Conservation (phyloP, 2,797 vertebrate species). For the Brachyalestes nurse region DNA sequence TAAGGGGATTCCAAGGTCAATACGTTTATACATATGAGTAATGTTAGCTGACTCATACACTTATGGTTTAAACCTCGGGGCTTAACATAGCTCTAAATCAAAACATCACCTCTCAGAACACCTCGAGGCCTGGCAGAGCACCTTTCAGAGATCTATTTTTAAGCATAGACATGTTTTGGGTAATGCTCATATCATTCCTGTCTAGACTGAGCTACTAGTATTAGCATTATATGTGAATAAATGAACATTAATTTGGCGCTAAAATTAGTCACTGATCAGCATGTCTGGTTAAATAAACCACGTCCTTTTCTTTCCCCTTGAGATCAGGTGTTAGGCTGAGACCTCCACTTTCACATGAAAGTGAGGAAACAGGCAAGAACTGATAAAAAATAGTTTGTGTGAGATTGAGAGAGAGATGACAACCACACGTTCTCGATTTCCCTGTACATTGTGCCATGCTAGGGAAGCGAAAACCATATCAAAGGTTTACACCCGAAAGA, state of each 20-base stretch:
- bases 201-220: neutral
- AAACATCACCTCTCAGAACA: neutral
- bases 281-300: neutral
- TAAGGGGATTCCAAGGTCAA: neutral
- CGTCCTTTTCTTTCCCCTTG: neutral
- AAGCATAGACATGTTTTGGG: neutral
- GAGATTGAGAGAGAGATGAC: neutral
- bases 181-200: neutral
- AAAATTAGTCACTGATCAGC: neutral
- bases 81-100: neutral
- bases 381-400: neutral
- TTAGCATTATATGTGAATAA: neutral
- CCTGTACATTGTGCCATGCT: neutral
- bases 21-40: neutral
- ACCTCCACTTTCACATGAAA: neutral
- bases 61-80: slow-evolving; percentile 17
- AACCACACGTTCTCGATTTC: neutral
- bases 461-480: slow-evolving; percentile 16
- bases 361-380: neutral
- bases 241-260: neutral
- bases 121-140: neutral
- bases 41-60: slow-evolving; percentile 11
- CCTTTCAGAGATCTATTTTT: neutral
- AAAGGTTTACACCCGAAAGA: neutral
- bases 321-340: neutral